A percentile compares a stretch with the other conserved stretches of the same genome.
These are phyloP conservation scores for Lucilia cuprina DNA, from an alignment of 1,140 invertebrate species.

Conservation along the genomic window DNA sequence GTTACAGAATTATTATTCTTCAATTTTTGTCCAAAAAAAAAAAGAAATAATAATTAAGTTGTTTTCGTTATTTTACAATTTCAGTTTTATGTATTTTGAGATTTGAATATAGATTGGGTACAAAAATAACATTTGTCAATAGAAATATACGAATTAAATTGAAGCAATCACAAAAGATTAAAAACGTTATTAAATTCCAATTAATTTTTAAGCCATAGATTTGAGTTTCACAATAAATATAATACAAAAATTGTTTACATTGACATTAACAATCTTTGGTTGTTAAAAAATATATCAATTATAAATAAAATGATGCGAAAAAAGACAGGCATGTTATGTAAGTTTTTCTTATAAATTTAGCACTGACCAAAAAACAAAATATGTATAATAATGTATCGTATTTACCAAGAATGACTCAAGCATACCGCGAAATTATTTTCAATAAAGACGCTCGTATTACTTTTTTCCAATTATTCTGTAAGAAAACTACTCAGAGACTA, in stretches of 20 bases:
- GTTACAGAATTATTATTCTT: not conserved
- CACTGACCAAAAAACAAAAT: no score
- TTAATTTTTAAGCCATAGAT: not conserved
- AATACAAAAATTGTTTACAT: no score
- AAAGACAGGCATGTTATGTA: no score
- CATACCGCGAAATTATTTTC: no score
- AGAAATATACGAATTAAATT: not conserved
- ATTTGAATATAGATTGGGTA: not conserved
- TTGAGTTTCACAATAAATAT: not conserved
- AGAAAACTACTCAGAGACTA: not conserved
- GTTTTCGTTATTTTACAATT: not conserved
- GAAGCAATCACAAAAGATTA: not conserved
- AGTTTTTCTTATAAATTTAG: no score
- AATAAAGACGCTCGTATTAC: not conserved
- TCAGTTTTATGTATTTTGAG: not conserved
- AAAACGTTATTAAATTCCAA: not conserved
- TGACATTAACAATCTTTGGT: no score
- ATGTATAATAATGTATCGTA: no score
- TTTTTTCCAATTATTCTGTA: not conserved
- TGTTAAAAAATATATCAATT: no score
- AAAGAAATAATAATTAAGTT: no score
- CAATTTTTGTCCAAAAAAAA: no score
- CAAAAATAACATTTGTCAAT: not conserved
- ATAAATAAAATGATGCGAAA: no score
- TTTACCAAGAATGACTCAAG: no score